Conservation (phyloP, 2,888 invertebrate genomes). For the Nysson spinosus region DNA sequence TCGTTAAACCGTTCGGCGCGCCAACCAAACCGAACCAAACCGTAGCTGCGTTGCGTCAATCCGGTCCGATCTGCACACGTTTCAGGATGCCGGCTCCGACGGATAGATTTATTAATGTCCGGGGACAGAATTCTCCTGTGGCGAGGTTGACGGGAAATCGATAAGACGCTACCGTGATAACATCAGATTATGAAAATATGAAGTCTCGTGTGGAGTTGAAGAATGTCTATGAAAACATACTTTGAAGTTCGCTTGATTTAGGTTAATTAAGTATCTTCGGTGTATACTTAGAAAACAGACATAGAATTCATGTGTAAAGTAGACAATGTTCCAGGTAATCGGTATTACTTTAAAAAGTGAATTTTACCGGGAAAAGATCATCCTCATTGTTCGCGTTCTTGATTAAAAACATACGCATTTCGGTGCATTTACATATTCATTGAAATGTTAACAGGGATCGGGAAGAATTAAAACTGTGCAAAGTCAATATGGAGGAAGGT, state of each 20-base stretch:
- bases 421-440: too few relatives aligned
- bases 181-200: conserved; percentile 50
- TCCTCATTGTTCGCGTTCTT: too few relatives aligned
- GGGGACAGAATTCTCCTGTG: conserved; percentile 47
- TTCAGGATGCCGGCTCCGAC: conserved; percentile 40
- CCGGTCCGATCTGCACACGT: conserved; percentile 51
- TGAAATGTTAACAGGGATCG: too few relatives aligned
- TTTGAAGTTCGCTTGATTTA: too few relatives aligned
- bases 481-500: conserved; percentile 5
- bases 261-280: too few relatives aligned
- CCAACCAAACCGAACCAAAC: not conserved
- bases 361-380: too few relatives aligned
- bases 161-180: conserved; percentile 46
- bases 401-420: too few relatives aligned
- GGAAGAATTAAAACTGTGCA: conserved; percentile 32
- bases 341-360: too few relatives aligned
- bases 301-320: too few relatives aligned
- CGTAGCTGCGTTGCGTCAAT: conserved; percentile 49
- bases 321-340: too few relatives aligned
- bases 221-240: not conserved
- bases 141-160: conserved; percentile 45
- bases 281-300: too few relatives aligned
- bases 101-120: conserved; percentile 58
- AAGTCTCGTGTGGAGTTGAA: conserved; percentile 15
- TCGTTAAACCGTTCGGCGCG: conserved; percentile 35